A percentile compares a stretch with the other conserved stretches of the same genome.
These are phyloP conservation scores for Acanthurus lineatus DNA, from an alignment of 2,797 vertebrate species.

Conservation along the genomic window DNA sequence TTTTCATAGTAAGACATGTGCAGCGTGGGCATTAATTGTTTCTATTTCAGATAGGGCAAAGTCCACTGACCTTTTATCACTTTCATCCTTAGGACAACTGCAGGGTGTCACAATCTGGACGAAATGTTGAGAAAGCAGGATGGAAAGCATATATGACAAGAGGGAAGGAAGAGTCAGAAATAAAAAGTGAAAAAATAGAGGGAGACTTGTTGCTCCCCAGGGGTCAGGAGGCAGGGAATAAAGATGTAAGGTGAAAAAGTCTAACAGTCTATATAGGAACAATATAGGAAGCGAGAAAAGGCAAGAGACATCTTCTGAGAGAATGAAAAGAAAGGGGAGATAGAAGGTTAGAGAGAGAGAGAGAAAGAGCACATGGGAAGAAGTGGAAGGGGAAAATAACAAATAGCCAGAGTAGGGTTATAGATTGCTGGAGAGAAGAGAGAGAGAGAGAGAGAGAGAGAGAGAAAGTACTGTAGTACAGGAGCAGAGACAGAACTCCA, in stretches of 20 bases:
- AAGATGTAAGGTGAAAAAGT: constrained; percentile 60
- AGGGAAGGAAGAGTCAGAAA: constrained; percentile 21
- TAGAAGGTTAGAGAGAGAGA: constrained; percentile 42
- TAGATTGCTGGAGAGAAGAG: constrained; percentile 66
- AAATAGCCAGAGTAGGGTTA: constrained; percentile 57
- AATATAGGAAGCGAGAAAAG: constrained; percentile 43
- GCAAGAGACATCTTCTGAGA: constrained; percentile 36
- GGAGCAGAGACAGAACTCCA: constrained; percentile 68
- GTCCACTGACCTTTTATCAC: constrained; percentile 40
- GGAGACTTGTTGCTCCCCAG: constrained; percentile 52
- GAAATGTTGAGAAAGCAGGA: constrained; percentile 31
- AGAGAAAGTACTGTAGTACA: constrained; percentile 51
- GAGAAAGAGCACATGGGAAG: constrained; percentile 41
- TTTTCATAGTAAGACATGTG: background rate
- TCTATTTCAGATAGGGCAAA: constrained; percentile 19
- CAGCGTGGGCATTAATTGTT: constrained; percentile 23
- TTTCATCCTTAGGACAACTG: constrained; percentile 30
- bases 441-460: constrained; percentile 48
- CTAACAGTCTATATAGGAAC: constrained; percentile 54
- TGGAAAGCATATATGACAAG: constrained; percentile 27
- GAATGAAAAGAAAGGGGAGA: constrained; percentile 42
- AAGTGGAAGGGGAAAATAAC: constrained; percentile 58
- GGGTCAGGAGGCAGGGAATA: constrained; percentile 47
- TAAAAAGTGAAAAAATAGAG: constrained; percentile 32
- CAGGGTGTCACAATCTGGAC: constrained; percentile 35